Conservation (phyloP, 1,140 invertebrate genomes). For the Lepidurus arcticus region DNA sequence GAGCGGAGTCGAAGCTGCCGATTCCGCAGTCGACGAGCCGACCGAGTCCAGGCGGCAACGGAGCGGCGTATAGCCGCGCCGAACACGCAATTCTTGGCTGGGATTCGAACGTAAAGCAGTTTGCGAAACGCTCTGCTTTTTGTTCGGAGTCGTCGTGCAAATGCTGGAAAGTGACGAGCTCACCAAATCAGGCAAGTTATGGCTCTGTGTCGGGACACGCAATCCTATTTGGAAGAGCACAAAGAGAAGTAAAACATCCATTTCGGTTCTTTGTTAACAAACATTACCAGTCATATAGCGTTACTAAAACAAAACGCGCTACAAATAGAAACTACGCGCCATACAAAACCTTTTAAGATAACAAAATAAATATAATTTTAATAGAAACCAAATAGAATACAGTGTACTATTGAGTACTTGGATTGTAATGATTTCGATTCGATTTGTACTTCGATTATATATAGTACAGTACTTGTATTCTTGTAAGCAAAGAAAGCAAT, state of each 20-base stretch:
- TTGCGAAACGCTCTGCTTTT: not conserved
- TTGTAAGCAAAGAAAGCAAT: too few relatives aligned
- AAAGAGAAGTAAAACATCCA: not conserved
- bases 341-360: too few relatives aligned
- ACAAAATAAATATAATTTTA: too few relatives aligned
- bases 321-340: too few relatives aligned
- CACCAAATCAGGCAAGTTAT: not conserved
- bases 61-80: conserved; percentile 26
- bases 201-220: not conserved
- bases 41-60: conserved; percentile 28
- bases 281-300: too few relatives aligned
- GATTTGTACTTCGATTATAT: too few relatives aligned
- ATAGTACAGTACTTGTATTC: too few relatives aligned
- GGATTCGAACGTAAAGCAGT: not conserved
- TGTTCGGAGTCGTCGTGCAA: not conserved
- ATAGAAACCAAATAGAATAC: too few relatives aligned
- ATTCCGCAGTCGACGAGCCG: conserved; percentile 21
- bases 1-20: conserved; percentile 23
- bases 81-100: conserved; percentile 27
- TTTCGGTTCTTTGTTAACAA: too few relatives aligned
- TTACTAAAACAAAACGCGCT: too few relatives aligned
- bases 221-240: not conserved
- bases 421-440: too few relatives aligned
- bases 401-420: too few relatives aligned
- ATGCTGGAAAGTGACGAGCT: not conserved